A percentile compares a stretch with the other conserved stretches of the same genome.
Evolutionary conservation across 2,113 vertebrate species (phyloP).

Genomic region (Fulica atra): DNA sequence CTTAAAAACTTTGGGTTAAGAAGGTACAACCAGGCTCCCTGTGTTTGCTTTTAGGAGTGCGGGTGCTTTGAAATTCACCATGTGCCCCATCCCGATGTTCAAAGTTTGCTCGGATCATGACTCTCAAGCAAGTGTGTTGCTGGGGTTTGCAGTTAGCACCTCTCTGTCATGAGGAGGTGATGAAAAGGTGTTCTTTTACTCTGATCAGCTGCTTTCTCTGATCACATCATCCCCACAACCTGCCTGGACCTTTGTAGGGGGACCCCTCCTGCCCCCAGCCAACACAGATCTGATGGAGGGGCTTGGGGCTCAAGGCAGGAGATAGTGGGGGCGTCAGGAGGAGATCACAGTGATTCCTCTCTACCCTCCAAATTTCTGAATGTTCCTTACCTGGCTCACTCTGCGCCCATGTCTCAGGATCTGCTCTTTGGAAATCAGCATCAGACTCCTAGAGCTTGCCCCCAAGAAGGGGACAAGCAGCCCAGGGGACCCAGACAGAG

Average conservation of each 20-base stretch:
- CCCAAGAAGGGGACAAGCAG: background rate
- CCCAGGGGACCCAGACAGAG: background rate
- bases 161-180: background rate
- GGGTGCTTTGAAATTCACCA: background rate
- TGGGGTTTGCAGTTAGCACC: background rate
- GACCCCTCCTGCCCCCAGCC: too few species aligned
- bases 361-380: fast-evolving
- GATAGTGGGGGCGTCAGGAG: background rate
- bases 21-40: background rate
- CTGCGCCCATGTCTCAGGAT: fast-evolving
- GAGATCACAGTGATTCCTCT: background rate
- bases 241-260: background rate
- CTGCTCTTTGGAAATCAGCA: background rate
- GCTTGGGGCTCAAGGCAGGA: background rate
- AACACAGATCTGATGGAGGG: background rate
- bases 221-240: background rate
- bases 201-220: background rate
- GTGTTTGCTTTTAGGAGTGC: background rate
- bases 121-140: background rate
- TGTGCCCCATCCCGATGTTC: fast-evolving
- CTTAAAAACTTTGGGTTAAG: background rate
- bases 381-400: background rate
- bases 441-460: background rate
- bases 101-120: background rate
- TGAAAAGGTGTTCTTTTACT: background rate